Conservation (phyloP, 2,113 vertebrate species). For the Anoplopoma fimbria region DNA sequence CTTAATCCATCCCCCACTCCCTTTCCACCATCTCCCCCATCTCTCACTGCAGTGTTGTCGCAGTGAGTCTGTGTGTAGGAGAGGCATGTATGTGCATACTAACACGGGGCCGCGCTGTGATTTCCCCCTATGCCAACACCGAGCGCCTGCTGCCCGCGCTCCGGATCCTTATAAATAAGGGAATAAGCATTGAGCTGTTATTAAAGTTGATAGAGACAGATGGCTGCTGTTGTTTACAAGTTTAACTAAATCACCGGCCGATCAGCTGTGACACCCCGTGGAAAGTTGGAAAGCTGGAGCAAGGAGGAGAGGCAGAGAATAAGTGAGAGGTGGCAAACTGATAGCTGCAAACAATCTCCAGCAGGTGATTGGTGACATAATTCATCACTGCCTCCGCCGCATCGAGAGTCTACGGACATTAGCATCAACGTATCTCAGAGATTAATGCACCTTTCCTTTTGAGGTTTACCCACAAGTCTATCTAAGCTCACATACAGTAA, state of each 20-base stretch:
- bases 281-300: slow-evolving; percentile 57
- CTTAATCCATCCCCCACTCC: slow-evolving; percentile 53
- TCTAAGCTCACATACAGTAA: slow-evolving; percentile 14
- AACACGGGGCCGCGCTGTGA: slow-evolving; percentile 63
- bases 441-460: slow-evolving; percentile 59
- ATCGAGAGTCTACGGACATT: slow-evolving; percentile 45
- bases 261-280: slow-evolving; percentile 61
- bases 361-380: slow-evolving; percentile 46
- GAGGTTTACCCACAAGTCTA: slow-evolving; percentile 49
- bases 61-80: slow-evolving; percentile 77
- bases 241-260: slow-evolving; percentile 71
- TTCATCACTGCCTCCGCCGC: slow-evolving; percentile 57
- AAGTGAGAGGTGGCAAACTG: slow-evolving; percentile 30
- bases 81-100: slow-evolving; percentile 83
- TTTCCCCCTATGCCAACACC: slow-evolving; percentile 57
- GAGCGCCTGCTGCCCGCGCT: slow-evolving; percentile 56
- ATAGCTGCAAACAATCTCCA: slow-evolving; percentile 56
- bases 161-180: slow-evolving; percentile 72
- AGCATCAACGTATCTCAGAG: slow-evolving; percentile 40
- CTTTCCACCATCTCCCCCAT: slow-evolving; percentile 61
- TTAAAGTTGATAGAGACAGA: slow-evolving; percentile 82
- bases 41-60: slow-evolving; percentile 81
- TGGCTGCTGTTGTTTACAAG: slow-evolving; percentile 80
- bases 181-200: slow-evolving; percentile 73
- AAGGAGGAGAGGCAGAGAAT: slow-evolving; percentile 20